Evolutionary conservation across 2,113 vertebrate species (phyloP).

Genomic region (Chrysochloris asiatica): DNA sequence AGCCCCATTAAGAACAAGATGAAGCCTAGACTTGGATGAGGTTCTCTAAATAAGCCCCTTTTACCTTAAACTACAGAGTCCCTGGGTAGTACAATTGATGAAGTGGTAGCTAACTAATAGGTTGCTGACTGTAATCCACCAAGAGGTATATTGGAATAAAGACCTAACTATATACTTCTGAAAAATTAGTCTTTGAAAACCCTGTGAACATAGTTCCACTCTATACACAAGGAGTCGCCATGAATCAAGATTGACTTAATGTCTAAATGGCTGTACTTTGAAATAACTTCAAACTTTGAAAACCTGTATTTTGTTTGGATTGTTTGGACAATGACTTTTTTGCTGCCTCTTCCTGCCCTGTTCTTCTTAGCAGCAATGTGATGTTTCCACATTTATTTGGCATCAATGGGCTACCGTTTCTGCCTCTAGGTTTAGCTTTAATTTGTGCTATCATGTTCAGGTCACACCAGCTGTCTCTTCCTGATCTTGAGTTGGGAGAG

Average conservation of each 20-base stretch:
- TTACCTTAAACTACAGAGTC: background rate
- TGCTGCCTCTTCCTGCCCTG: fast-evolving
- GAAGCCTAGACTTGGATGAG: background rate
- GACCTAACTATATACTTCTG: background rate
- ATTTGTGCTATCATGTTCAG: background rate
- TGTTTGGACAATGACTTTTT: background rate
- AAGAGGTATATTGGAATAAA: background rate
- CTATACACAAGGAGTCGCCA: background rate
- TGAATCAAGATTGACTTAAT: background rate
- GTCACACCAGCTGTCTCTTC: constrained; percentile 33
- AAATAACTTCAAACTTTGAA: background rate
- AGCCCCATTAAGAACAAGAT: background rate
- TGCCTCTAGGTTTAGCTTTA: background rate
- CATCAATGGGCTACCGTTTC: background rate
- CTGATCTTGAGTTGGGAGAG: background rate
- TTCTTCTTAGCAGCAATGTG: background rate
- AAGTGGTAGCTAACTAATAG: background rate
- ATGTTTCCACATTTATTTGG: background rate
- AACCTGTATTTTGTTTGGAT: background rate
- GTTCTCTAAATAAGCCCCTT: background rate
- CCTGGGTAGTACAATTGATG: background rate
- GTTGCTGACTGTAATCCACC: background rate
- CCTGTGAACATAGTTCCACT: background rate
- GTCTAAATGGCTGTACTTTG: background rate
- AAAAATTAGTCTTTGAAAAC: background rate